Evolutionary conservation across 2,113 vertebrate genomes (phyloP), one percentile per base, ranked within the genome.

Genomic region (Ophiodon elongatus): DNA sequence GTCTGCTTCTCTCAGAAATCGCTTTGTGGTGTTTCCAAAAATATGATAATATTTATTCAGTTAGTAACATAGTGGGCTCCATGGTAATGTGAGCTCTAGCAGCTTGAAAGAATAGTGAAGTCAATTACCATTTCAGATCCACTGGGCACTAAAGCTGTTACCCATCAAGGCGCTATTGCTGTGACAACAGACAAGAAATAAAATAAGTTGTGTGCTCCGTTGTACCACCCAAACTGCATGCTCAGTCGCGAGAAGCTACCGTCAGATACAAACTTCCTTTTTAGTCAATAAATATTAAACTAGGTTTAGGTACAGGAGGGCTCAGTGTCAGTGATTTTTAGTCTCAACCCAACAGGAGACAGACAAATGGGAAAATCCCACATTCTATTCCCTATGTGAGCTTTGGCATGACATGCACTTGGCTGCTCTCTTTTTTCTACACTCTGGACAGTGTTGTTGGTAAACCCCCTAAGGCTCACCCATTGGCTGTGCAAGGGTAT

Each of bases 401-500:
- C 63, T 79, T 69, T 87, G 59, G 69, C 68, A 27, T 72, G 43
- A 72, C 60, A 47, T 50, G 63, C 77, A 63, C 29, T 64, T 25
- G 66, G 66, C 66, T 69, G 56, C 64, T 60, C 19, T 74, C 9
- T 76, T 88, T 25, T 45, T 45, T 64, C 35, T 47, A 3, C 50
- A 52, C 8, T 79, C 33, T 13, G 29, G 50, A 57, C 14, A 56
- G 57, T 39, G 69, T 82, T 74, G 72, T 33, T 23, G 19, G 77
- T 47, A 63, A 80, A 76, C 43, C 57, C 60, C 86, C 72, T 60
- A 15, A 59, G 65, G 85, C 77, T 69, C 33, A 62, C 66, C 82
- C 41, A 72, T 10, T 72, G 0, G 70, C 76, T 80, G 4, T 80
- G 35, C 31, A 59, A 25, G 8, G 9, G 31, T 29, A 67, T 78